Conservation (phyloP, 2,797 vertebrate genomes). For the Neoniphon sammara region DNA sequence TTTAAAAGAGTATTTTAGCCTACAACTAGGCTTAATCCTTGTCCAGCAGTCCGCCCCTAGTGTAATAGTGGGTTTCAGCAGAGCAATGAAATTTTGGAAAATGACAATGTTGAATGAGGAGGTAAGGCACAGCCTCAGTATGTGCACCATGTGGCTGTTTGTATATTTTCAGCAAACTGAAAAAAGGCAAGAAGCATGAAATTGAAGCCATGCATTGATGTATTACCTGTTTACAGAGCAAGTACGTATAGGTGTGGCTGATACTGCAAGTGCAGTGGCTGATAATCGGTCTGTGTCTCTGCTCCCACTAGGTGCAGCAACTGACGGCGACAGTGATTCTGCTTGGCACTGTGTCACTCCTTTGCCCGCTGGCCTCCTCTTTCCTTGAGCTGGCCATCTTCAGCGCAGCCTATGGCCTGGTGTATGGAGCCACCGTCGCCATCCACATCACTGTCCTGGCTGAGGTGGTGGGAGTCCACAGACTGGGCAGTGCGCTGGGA, state of each 20-base stretch:
- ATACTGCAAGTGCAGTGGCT: neutral
- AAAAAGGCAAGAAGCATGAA: too few relatives aligned
- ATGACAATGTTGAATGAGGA: too few relatives aligned
- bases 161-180: too few relatives aligned
- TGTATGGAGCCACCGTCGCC: slow-evolving; percentile 78
- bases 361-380: slow-evolving; percentile 78
- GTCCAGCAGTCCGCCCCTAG: too few relatives aligned
- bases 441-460: slow-evolving; percentile 83
- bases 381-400: slow-evolving; percentile 78
- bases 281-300: neutral
- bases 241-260: neutral
- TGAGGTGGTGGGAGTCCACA: slow-evolving; percentile 79
- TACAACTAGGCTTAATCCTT: too few relatives aligned
- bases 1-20: too few relatives aligned
- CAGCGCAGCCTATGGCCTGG: slow-evolving; percentile 78
- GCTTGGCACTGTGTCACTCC: slow-evolving; percentile 77
- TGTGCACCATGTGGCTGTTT: too few relatives aligned
- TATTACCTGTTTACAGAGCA: neutral
- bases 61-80: too few relatives aligned
- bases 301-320: slow-evolving; percentile 70
- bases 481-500: slow-evolving; percentile 81
- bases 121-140: too few relatives aligned
- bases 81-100: too few relatives aligned
- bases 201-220: too few relatives aligned
- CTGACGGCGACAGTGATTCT: slow-evolving; percentile 73